Evolutionary conservation across 2,113 vertebrate species (phyloP), one percentile per base, ranked within the genome.

Genomic region (Phylloscopus trochilus): DNA sequence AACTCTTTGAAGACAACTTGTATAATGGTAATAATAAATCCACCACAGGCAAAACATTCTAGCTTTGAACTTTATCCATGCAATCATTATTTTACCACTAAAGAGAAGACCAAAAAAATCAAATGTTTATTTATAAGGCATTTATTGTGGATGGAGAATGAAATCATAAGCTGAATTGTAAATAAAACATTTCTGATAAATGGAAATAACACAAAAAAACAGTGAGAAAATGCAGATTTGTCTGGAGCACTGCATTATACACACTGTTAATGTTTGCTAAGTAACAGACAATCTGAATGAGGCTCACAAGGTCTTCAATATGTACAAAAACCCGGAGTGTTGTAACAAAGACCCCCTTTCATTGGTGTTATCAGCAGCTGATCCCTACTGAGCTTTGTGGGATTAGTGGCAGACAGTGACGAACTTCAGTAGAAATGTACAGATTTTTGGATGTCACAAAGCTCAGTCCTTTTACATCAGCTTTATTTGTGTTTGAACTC

Each of bases 321-420:
- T 77, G 82, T 77, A 67, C 70, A 69, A 84, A 95, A 92, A 58
- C 6, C 5, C 55, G 43, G 81, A 55, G 59, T 46, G 47, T 83
- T 83, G 10, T 53, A 87, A 94, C 91, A 94, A 95, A 95, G 92
- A 80, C 87, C 72, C 37, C 58, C 72, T 95, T 94, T 95, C 93
- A 90, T 3, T 83, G 46, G 16, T 88, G 63, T 83, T 95, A 90
- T 62, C 89, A 77, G 87, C 82, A 91, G 90, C 84, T 94, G 93
- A 96, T 95, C 95, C 92, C 85, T 80, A 55, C 83, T 55, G 33
- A 83, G 92, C 94, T 95, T 88, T 93, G 82, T 78, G 68, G 90
- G 78, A 93, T 95, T 85, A 94, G 92, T 86, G 58, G 78, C 87
- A 97, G 95, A 90, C 94, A 95, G 94, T 92, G 95, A 94, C 73